Evolutionary conservation across 2,888 invertebrate species (phyloP), one percentile per base, ranked within the genome.

Genomic region (Nomada ruficornis): DNA sequence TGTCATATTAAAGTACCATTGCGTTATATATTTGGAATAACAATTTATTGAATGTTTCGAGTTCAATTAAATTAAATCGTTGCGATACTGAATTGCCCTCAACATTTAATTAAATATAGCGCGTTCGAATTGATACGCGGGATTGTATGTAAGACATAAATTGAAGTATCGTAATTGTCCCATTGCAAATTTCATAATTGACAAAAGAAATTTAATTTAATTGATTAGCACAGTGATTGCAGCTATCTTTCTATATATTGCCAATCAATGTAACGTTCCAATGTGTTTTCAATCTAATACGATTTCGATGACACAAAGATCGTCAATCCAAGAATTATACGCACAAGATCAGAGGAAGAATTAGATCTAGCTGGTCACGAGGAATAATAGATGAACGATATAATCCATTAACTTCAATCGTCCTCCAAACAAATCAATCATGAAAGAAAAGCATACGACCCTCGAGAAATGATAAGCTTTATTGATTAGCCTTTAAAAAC

Each of bases 281-380:
- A 23, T 55, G 10, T 20, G 11, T 55, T 55, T 36, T 36, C 36
- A 55, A 55, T 55, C 54, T 50, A 15, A 63, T 29, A 44, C 15
- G 20, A 20, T 23, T 59, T 57, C 26, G n/a, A 7, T 54, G 15
- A 26, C 44, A 44, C 69, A 55, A 26, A 54, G 15, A 62, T 76
- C 15, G 36, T n/a, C 5, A 26, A 29, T 42, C 1, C 13, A 3
- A 29, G 60, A 47, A 47, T 15, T n/a, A n/a, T 7, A 44, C 10
- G 47, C 44, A 42, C 26, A 57, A 60, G 65, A 70, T 60, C 26
- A 67, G 74, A 63, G 47, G 67, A 13, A 29, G 44, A 68, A 81
- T 65, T 80, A 67, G 74, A 55, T 71, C 11, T 52, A 26, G 71
- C 71, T 74, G 65, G 74, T 68, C 75, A 42, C 42, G 63, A 68